Conservation (phyloP, 2,888 invertebrate genomes). For the Eucriotettix oculatus region DNA sequence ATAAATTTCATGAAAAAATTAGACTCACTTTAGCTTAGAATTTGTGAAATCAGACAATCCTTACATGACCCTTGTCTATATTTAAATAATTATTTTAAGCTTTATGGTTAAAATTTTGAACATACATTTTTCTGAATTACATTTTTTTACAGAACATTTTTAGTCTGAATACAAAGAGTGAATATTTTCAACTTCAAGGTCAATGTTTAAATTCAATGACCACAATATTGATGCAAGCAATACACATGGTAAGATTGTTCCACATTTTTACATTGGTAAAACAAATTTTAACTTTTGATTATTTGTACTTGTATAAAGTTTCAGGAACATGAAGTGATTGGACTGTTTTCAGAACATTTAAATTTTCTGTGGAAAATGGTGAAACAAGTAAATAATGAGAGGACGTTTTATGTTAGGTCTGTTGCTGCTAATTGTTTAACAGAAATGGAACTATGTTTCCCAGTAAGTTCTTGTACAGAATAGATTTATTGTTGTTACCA, state of each 20-base stretch:
- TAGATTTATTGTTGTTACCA: not conserved
- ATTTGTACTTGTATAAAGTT: not conserved
- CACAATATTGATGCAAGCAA: not conserved
- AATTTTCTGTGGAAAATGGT: not conserved
- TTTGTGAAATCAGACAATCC: too few relatives aligned
- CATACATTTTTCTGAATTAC: too few relatives aligned
- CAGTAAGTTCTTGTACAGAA: not conserved
- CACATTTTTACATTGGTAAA: not conserved
- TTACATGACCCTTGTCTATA: too few relatives aligned
- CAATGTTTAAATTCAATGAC: not conserved
- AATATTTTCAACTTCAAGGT: not conserved
- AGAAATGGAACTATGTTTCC: not conserved
- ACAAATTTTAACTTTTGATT: not conserved
- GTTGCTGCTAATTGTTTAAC: not conserved
- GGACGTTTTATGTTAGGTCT: not conserved
- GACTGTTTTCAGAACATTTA: not conserved
- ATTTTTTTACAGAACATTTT: not conserved
- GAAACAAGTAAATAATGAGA: not conserved
- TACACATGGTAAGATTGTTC: not conserved
- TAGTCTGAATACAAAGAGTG: not conserved
- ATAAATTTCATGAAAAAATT: too few relatives aligned
- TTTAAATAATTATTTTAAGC: too few relatives aligned
- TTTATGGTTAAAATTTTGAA: too few relatives aligned
- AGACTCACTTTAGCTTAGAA: too few relatives aligned
- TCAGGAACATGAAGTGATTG: not conserved